phyloP scores from a whole-genome alignment of 2,888 invertebrate genomes.

The Dilophus febrilis region DNA sequence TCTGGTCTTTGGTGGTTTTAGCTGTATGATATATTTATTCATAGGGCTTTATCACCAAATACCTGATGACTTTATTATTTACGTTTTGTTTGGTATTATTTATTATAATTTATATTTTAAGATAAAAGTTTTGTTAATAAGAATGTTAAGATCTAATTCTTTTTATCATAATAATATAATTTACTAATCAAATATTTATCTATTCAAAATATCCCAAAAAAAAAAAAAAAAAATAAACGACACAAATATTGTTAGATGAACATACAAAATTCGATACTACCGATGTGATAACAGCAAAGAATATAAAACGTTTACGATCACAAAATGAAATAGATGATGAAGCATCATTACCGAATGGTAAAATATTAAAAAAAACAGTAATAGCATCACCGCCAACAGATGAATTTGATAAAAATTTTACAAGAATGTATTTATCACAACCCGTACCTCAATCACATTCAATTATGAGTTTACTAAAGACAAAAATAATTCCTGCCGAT shows the following conservation, averaged over 20 bases:
- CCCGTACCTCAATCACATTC: conserved; percentile 21
- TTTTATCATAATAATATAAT: background rate
- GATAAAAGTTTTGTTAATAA: conserved; percentile 5
- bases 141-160: conserved; percentile 4
- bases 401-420: too few relatives aligned
- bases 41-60: conserved; percentile 64
- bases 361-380: too few relatives aligned
- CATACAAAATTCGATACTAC: too few relatives aligned
- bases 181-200: background rate
- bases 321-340: too few relatives aligned
- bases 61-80: conserved; percentile 33
- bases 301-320: too few relatives aligned
- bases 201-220: background rate
- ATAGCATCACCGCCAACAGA: too few relatives aligned
- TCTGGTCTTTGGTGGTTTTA: conserved; percentile 56
- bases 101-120: too few relatives aligned
- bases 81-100: conserved; percentile 9
- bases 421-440: conserved; percentile 26
- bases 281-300: too few relatives aligned
- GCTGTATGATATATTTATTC: conserved; percentile 47
- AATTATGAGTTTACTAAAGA: too few relatives aligned
- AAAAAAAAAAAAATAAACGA: background rate
- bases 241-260: background rate
- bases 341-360: too few relatives aligned
- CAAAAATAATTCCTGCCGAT: too few relatives aligned